A percentile compares a stretch with the other conserved stretches of the same genome.
Conservation (phyloP, 1,140 invertebrate species). For the Bursaphelenchus mucronatus region DNA sequence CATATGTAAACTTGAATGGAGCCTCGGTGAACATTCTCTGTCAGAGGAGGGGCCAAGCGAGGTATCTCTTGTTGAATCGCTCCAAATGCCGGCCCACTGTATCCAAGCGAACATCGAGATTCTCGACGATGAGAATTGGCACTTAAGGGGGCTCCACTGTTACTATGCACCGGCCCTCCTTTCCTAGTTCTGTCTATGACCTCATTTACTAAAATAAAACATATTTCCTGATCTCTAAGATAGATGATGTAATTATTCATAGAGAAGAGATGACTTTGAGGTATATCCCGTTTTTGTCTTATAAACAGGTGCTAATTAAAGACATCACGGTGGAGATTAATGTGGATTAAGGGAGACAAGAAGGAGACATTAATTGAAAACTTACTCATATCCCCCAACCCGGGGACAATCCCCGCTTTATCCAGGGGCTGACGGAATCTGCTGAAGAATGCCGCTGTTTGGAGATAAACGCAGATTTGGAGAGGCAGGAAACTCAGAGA, state of each 20-base stretch:
- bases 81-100: slow-evolving; percentile 1
- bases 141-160: neutral
- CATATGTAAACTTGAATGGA: slow-evolving; percentile 12
- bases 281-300: no score
- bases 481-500: slow-evolving; percentile 36
- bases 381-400: slow-evolving; percentile 23
- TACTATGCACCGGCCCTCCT: neutral
- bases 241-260: no score
- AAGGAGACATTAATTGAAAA: no score
- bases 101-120: slow-evolving; percentile 14
- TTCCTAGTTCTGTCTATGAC: neutral
- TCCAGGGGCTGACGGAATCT: slow-evolving; percentile 26
- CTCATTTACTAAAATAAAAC: slow-evolving; percentile 11
- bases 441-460: slow-evolving; percentile 24
- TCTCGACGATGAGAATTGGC: slow-evolving; percentile 10
- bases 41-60: neutral
- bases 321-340: no score
- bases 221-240: neutral
- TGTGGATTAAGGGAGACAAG: no score
- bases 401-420: slow-evolving; percentile 27
- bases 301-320: no score
- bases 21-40: neutral
- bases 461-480: slow-evolving; percentile 34
- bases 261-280: no score
- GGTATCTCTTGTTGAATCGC: slow-evolving; percentile 9